A percentile compares a stretch with the other conserved stretches of the same genome.
phyloP scores from a whole-genome alignment of 2,113 vertebrate species.

The Poeciliopsis occidentalis region DNA sequence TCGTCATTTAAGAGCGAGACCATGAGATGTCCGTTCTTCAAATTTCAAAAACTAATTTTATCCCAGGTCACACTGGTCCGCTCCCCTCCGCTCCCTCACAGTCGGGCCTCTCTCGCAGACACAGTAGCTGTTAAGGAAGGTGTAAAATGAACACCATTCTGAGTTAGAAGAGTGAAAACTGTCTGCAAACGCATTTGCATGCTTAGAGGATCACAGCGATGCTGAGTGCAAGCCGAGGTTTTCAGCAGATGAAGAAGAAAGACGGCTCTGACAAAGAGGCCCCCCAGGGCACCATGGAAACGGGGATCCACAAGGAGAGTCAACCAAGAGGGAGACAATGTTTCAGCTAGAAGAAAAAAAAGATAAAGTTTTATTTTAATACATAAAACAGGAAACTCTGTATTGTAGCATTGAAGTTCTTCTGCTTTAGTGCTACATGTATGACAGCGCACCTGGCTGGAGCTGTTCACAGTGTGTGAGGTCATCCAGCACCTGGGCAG shows the following conservation, averaged over 20 bases:
- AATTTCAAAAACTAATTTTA: slow-evolving; percentile 32
- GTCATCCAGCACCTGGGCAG: slow-evolving; percentile 51
- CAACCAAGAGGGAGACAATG: slow-evolving; percentile 62
- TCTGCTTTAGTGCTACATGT: background rate
- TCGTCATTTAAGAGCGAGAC: slow-evolving; percentile 10
- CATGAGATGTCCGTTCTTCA: slow-evolving; percentile 26
- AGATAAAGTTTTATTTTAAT: background rate
- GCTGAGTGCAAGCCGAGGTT: slow-evolving; percentile 39
- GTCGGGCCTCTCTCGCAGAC: slow-evolving; percentile 33
- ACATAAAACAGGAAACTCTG: background rate
- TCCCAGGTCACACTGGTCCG: background rate
- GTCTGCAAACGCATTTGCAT: slow-evolving; percentile 64
- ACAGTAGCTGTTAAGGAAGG: slow-evolving; percentile 54
- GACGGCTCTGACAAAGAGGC: slow-evolving; percentile 75
- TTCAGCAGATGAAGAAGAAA: slow-evolving; percentile 66
- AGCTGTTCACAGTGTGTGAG: slow-evolving; percentile 70
- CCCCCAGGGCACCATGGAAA: slow-evolving; percentile 72
- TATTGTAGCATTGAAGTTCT: background rate
- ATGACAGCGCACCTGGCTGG: slow-evolving; percentile 74
- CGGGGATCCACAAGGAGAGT: slow-evolving; percentile 75
- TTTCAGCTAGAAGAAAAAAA: slow-evolving; percentile 53
- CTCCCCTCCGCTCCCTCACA: background rate
- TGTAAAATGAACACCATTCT: slow-evolving; percentile 74
- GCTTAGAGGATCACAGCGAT: slow-evolving; percentile 45
- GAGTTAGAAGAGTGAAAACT: slow-evolving; percentile 61